phyloP scores from a whole-genome alignment of 2,113 vertebrate species.

The Dicentrarchus labrax region DNA sequence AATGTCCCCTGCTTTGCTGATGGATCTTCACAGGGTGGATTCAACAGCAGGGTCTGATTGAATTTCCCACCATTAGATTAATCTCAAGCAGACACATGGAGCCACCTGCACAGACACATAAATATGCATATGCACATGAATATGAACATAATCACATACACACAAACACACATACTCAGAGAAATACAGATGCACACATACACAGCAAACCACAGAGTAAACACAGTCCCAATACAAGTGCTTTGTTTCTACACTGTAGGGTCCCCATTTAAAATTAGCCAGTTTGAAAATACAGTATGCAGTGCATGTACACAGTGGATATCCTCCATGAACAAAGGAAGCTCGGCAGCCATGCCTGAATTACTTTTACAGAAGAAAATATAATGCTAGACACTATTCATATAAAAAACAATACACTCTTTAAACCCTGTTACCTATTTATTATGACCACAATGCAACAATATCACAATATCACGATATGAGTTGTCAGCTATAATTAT shows the following conservation, averaged over 20 bases:
- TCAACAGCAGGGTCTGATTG: conserved; percentile 76
- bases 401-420: conserved; percentile 19
- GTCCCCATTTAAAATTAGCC: background rate
- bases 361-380: conserved; percentile 8
- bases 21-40: conserved; percentile 68
- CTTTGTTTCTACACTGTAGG: background rate
- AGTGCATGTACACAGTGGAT: background rate
- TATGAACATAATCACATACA: background rate
- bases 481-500: conserved; percentile 30
- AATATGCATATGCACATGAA: conserved; percentile 22
- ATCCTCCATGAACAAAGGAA: conserved; percentile 21
- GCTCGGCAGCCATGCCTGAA: background rate
- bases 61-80: conserved; percentile 72
- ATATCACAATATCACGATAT: conserved; percentile 21
- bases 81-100: conserved; percentile 63
- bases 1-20: conserved; percentile 70
- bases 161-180: background rate
- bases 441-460: conserved; percentile 27
- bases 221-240: background rate
- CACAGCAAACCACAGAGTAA: background rate
- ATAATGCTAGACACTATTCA: background rate
- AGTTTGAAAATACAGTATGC: background rate
- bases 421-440: conserved; percentile 19
- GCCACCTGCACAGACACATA: conserved; percentile 41
- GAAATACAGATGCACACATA: background rate